These are phyloP conservation scores for Zosterops lateralis DNA, from an alignment of 2,113 vertebrate genomes.

Conservation along the genomic window DNA sequence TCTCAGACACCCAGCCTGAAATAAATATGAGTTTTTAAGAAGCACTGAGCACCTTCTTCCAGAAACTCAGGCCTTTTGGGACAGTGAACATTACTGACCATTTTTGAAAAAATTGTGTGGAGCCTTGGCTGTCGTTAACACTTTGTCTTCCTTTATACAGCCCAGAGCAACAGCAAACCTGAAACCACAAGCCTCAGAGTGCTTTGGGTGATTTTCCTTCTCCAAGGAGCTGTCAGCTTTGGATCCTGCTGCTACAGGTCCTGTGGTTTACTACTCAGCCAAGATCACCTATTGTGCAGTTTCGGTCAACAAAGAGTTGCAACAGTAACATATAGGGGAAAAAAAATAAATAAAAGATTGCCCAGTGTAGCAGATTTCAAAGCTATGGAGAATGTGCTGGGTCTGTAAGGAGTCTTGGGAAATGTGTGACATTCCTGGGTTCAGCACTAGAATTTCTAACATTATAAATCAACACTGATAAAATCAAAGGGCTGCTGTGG, in stretches of 20 bases:
- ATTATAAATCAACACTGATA: neutral
- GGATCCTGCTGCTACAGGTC: neutral
- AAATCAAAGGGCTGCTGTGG: neutral
- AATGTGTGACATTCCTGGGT: neutral
- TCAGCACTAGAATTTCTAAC: neutral
- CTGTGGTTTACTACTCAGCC: neutral
- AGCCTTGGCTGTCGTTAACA: neutral
- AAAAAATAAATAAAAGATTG: neutral
- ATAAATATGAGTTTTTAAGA: neutral
- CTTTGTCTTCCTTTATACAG: neutral
- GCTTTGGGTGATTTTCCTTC: neutral
- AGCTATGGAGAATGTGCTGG: neutral
- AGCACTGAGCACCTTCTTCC: neutral
- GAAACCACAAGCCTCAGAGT: neutral
- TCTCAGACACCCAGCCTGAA: neutral
- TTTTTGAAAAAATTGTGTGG: neutral
- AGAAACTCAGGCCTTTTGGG: neutral
- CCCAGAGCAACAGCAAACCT: neutral
- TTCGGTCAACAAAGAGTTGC: neutral
- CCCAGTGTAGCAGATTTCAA: neutral
- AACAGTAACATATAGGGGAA: neutral
- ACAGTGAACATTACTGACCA: neutral
- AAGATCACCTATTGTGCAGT: neutral
- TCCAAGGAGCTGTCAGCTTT: neutral
- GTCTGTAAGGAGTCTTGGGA: neutral